Conservation (phyloP, 2,888 invertebrate species). For the Entomobrya proxima region DNA sequence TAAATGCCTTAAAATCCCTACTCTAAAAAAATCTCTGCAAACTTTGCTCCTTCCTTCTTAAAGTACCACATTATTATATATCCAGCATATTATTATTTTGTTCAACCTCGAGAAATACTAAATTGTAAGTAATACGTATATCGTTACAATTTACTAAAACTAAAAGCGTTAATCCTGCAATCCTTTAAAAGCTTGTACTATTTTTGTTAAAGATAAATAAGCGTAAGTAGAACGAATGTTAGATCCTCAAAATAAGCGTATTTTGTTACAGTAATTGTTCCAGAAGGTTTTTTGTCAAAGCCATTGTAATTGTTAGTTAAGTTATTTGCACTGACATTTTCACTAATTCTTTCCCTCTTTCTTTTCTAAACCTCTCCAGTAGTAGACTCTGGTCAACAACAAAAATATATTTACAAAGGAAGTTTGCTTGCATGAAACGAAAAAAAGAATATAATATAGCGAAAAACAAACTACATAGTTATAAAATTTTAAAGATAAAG, state of each 20-base stretch:
- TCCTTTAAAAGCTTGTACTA: conserved; percentile 50
- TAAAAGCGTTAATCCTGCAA: background rate
- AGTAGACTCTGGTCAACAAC: too few species aligned
- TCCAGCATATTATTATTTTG: conserved; percentile 1
- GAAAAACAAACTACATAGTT: background rate
- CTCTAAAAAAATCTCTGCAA: conserved; percentile 9
- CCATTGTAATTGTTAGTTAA: conserved; percentile 39
- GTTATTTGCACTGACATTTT: background rate
- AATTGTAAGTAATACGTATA: background rate
- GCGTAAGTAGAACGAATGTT: conserved; percentile 13
- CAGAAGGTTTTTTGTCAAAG: background rate
- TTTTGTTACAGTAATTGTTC: background rate
- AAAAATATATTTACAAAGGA: too few species aligned
- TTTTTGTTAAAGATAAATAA: conserved; percentile 36
- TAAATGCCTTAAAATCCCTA: background rate
- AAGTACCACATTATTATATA: background rate
- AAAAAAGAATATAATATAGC: too few species aligned
- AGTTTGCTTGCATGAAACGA: too few species aligned
- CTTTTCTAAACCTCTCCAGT: too few species aligned
- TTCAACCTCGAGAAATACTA: background rate
- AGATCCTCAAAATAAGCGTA: conserved; percentile 46
- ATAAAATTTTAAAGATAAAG: background rate
- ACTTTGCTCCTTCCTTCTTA: background rate
- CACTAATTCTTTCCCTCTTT: background rate
- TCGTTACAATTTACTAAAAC: background rate